phyloP scores from a whole-genome alignment of 1,140 invertebrate species.

The Solenopsis fugax region DNA sequence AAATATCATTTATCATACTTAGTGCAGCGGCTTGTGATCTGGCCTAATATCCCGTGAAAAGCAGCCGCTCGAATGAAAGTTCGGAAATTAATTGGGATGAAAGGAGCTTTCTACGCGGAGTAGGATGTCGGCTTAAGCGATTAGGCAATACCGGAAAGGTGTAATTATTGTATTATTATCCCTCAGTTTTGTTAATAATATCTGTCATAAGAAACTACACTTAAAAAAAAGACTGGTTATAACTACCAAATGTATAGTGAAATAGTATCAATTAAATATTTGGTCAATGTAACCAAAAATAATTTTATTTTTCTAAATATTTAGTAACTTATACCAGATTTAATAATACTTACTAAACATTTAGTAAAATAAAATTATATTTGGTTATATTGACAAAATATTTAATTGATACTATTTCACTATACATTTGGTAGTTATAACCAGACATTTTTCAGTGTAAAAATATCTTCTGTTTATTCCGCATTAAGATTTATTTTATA shows the following conservation, averaged over 20 bases:
- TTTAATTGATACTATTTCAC: too few relatives aligned
- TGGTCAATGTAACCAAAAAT: too few relatives aligned
- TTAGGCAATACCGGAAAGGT: not conserved
- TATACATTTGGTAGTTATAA: too few relatives aligned
- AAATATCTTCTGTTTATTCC: not conserved
- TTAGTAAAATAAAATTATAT: too few relatives aligned
- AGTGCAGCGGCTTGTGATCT: constrained; percentile 46
- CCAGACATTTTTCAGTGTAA: too few relatives aligned
- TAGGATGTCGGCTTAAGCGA: constrained; percentile 24
- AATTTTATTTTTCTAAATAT: too few relatives aligned
- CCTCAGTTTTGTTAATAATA: not conserved
- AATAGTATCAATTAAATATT: too few relatives aligned
- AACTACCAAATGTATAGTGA: too few relatives aligned
- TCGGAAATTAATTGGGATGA: constrained; percentile 42
- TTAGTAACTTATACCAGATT: too few relatives aligned
- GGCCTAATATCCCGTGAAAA: constrained; percentile 39
- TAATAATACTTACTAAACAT: too few relatives aligned
- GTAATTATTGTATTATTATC: constrained; percentile 17
- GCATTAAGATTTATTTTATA: constrained; percentile 5
- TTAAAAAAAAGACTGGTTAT: too few relatives aligned
- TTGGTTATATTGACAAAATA: too few relatives aligned
- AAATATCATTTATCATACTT: constrained; percentile 56
- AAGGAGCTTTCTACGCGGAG: not conserved
- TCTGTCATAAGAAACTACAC: not conserved
- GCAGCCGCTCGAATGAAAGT: constrained; percentile 55